Evolutionary conservation across 1,140 invertebrate species (phyloP).

Genomic region (Lepidurus apus): DNA sequence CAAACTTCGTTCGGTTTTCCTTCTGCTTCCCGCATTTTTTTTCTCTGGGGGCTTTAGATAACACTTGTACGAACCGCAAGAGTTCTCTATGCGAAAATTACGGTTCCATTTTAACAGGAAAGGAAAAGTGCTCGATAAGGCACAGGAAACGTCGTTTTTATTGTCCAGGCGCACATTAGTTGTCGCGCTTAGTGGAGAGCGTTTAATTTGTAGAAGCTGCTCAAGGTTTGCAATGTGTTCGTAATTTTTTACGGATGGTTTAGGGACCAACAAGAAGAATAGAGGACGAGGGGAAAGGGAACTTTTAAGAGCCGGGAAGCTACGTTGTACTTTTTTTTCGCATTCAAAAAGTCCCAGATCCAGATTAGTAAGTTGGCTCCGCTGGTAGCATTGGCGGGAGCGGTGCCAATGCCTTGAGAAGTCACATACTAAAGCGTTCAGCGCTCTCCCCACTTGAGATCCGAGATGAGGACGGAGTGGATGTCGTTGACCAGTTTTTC

Average conservation of each 20-base stretch:
- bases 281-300: no score
- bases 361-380: neutral
- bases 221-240: no score
- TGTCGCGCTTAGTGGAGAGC: neutral
- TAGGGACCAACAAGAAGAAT: no score
- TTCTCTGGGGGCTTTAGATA: no score
- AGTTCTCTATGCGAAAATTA: no score
- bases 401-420: neutral
- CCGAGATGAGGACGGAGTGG: neutral
- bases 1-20: no score
- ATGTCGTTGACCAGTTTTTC: constrained; percentile 2
- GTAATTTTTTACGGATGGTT: no score
- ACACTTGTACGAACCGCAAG: no score
- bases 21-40: no score
- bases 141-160: neutral
- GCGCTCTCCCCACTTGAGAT: constrained; percentile 17
- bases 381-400: neutral
- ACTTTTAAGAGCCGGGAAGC: no score
- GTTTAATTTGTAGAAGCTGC: no score
- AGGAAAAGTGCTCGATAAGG: neutral
- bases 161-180: neutral
- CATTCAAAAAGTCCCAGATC: neutral
- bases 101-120: neutral
- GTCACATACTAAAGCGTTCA: constrained; percentile 9
- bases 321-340: neutral